Conservation (phyloP, 2,797 vertebrate species). For the Picus viridis region DNA sequence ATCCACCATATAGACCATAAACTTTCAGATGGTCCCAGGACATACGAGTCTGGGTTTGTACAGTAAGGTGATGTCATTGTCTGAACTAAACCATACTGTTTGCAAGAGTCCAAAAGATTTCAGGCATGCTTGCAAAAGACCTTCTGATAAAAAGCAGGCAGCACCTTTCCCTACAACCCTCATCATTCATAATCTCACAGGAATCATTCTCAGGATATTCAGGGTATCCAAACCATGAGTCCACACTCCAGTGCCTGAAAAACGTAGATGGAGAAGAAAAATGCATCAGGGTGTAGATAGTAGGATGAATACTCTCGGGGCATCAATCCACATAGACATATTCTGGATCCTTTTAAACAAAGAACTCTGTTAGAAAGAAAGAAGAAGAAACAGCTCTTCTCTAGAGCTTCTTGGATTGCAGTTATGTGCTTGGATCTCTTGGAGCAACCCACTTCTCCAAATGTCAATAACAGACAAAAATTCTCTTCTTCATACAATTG, state of each 20-base stretch:
- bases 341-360: background rate
- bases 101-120: background rate
- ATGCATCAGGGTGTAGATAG: background rate
- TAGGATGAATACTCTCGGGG: background rate
- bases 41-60: background rate
- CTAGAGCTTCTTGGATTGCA: background rate
- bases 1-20: background rate
- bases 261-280: background rate
- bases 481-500: background rate
- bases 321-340: rapidly evolving
- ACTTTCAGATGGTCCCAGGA: background rate
- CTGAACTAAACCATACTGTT: background rate
- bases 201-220: background rate
- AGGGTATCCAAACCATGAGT: background rate
- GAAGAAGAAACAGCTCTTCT: background rate
- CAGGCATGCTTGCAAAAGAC: background rate
- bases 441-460: background rate
- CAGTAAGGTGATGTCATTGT: background rate
- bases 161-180: background rate
- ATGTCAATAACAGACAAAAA: background rate
- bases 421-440: background rate
- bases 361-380: background rate
- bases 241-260: background rate
- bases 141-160: background rate
- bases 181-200: background rate